Evolutionary conservation across 2,797 vertebrate species (phyloP).

Genomic region (Semaprochilodus insignis): DNA sequence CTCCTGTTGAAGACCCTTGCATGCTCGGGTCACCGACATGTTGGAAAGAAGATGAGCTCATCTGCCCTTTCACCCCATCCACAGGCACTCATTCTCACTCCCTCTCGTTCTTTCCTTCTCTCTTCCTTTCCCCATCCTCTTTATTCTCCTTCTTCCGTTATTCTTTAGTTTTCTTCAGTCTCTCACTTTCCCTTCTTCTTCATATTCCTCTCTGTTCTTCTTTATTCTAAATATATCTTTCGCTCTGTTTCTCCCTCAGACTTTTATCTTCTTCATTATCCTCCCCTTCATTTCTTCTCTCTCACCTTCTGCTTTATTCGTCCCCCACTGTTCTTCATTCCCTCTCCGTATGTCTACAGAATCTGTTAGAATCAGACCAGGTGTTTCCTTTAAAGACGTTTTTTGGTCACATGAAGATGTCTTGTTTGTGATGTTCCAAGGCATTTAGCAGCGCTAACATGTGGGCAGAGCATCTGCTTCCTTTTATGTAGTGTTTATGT

Average conservation of each 20-base stretch:
- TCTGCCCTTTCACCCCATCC: slow-evolving; percentile 14
- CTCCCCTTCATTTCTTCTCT: not conserved
- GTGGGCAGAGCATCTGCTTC: slow-evolving; percentile 11
- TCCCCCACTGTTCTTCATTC: not conserved
- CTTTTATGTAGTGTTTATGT: not conserved
- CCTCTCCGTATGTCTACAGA: not conserved
- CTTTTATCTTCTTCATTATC: not conserved
- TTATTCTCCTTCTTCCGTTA: too few relatives aligned
- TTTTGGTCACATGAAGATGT: slow-evolving; percentile 19
- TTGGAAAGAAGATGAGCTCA: slow-evolving; percentile 22
- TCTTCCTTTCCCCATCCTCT: not conserved
- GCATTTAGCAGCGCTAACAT: slow-evolving; percentile 16
- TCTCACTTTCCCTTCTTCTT: not conserved
- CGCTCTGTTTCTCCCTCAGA: not conserved
- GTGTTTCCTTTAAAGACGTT: not conserved
- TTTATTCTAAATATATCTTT: too few relatives aligned
- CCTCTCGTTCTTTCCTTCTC: not conserved
- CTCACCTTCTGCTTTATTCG: not conserved
- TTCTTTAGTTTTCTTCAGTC: too few relatives aligned
- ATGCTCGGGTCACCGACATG: not conserved
- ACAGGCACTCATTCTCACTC: slow-evolving; percentile 1
- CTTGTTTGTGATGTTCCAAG: slow-evolving; percentile 5
- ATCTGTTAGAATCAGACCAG: slow-evolving; percentile 14
- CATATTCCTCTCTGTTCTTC: not conserved
- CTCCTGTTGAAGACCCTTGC: not conserved